A percentile compares a stretch with the other conserved stretches of the same genome.
Evolutionary conservation across 2,797 vertebrate genomes (phyloP).

Genomic region (Glossophaga mutica): DNA sequence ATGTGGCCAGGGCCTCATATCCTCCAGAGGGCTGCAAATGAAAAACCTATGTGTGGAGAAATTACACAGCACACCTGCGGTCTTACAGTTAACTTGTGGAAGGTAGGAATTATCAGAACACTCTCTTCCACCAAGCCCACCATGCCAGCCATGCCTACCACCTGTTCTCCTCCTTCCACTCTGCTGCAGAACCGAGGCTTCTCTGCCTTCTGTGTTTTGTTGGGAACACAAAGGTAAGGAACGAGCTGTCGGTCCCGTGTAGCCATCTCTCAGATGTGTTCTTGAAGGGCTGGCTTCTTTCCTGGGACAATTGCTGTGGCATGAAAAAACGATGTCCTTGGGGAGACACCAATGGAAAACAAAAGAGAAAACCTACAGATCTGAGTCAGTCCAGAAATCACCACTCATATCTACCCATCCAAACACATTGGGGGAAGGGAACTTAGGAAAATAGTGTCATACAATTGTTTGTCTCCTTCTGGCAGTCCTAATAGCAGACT

Average conservation of each 20-base stretch:
- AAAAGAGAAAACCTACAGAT: background rate
- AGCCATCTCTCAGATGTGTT: background rate
- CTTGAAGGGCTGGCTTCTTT: background rate
- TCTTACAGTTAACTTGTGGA: fast-evolving
- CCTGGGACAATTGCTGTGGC: background rate
- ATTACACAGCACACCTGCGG: background rate
- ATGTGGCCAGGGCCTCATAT: background rate
- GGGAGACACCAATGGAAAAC: background rate
- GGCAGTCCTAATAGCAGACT: background rate
- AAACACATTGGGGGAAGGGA: background rate
- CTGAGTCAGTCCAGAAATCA: background rate
- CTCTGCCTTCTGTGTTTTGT: background rate
- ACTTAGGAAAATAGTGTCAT: background rate
- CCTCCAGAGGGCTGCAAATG: background rate
- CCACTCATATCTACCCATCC: too few relatives aligned
- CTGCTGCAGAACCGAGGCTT: background rate
- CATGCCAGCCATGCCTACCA: background rate
- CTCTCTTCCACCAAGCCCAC: background rate
- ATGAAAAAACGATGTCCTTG: background rate
- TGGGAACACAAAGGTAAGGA: background rate
- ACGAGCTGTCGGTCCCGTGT: background rate
- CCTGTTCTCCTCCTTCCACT: background rate
- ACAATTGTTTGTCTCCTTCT: background rate
- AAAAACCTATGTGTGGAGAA: fast-evolving
- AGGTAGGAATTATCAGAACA: background rate